Percentiles rank a stretch among this genome's conserved stretches.
Evolutionary conservation across 2,113 vertebrate species (phyloP).

Genomic region (Rissa tridactyla): DNA sequence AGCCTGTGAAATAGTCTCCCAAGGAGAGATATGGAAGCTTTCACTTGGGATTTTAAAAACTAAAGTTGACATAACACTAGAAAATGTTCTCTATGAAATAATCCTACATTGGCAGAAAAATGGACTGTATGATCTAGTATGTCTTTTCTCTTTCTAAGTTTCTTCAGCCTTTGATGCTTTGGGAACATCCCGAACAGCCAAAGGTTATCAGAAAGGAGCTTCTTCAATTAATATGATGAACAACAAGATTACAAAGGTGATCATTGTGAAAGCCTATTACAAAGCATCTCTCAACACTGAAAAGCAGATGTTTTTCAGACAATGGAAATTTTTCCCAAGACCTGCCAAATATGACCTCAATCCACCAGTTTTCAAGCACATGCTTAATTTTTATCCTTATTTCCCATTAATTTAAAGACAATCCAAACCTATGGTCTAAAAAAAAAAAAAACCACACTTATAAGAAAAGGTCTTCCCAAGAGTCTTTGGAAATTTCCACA

Average conservation of each 20-base stretch:
- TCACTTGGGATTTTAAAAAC: slow-evolving; percentile 54
- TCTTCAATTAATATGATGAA: slow-evolving; percentile 19
- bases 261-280: neutral
- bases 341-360: neutral
- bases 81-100: slow-evolving; percentile 38
- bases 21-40: slow-evolving; percentile 36
- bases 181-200: neutral
- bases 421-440: neutral
- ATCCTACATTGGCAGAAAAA: slow-evolving; percentile 11
- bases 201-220: neutral
- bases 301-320: neutral
- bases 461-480: neutral
- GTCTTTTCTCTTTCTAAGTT: neutral
- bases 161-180: neutral
- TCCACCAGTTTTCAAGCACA: neutral
- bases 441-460: neutral
- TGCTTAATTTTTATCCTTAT: neutral
- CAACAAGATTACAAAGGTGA: slow-evolving; percentile 5
- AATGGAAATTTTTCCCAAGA: neutral
- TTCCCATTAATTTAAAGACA: neutral
- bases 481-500: neutral
- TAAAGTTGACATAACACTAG: slow-evolving; percentile 35
- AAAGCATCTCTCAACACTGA: neutral
- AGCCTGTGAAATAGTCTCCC: slow-evolving; percentile 28
- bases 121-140: neutral